Percentiles rank a stretch among this genome's conserved stretches.
These are phyloP conservation scores for Gymnosoma rotundatum DNA, from an alignment of 2,888 invertebrate genomes.

Conservation along the genomic window DNA sequence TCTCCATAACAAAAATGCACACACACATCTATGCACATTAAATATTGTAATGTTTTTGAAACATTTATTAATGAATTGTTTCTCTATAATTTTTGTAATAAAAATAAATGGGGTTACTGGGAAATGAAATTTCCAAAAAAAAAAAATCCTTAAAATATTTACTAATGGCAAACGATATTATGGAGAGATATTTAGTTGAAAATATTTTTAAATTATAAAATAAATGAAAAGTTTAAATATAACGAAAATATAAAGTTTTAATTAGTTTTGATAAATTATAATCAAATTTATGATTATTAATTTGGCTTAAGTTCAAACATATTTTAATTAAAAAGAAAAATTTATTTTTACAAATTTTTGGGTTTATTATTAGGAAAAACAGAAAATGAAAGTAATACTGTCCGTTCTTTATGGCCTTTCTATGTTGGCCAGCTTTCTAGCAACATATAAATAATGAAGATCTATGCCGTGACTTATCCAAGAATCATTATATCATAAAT, in stretches of 20 bases:
- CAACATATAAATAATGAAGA: too few species aligned
- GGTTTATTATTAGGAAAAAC: too few species aligned
- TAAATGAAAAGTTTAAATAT: background rate
- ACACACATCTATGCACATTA: background rate
- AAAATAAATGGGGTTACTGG: conserved; percentile 68
- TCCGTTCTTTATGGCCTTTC: too few species aligned
- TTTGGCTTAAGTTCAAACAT: too few species aligned
- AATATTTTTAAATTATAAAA: conserved; percentile 1
- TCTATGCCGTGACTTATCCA: too few species aligned
- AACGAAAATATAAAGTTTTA: background rate
- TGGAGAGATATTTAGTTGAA: conserved; percentile 2
- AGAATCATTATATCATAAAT: too few species aligned
- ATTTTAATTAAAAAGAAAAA: too few species aligned
- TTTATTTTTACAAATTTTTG: too few species aligned
- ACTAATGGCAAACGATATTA: conserved; percentile 11
- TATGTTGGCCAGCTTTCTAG: too few species aligned
- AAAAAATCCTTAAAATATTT: conserved; percentile 10
- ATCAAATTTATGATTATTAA: too few species aligned
- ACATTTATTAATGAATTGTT: conserved; percentile 68
- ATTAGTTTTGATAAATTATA: too few species aligned
- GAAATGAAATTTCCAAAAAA: conserved; percentile 43
- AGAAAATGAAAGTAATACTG: too few species aligned
- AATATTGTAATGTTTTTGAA: conserved; percentile 62
- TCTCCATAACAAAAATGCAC: background rate
- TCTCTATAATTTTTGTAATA: conserved; percentile 60